phyloP scores from a whole-genome alignment of 1,140 invertebrate species.

The Nymphalis io region DNA sequence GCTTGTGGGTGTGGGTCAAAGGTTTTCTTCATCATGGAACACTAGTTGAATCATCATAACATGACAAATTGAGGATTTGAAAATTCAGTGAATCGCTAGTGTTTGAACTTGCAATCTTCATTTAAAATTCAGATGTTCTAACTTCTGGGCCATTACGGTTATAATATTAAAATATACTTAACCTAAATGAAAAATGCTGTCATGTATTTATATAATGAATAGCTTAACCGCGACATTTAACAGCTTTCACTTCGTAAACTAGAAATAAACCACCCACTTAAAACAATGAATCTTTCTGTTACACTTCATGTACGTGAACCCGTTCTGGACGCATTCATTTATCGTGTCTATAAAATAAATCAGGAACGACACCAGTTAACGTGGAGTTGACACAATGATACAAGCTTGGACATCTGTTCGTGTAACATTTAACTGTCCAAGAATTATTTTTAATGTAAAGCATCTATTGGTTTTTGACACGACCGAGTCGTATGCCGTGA shows the following conservation, averaged over 20 bases:
- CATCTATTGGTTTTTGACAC: too few species aligned
- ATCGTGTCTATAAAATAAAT: slow-evolving; percentile 7
- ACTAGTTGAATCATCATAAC: too few species aligned
- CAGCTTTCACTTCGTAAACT: slow-evolving; percentile 5
- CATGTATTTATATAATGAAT: background rate
- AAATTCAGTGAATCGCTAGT: too few species aligned
- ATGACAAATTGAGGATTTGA: too few species aligned
- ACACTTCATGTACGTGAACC: background rate
- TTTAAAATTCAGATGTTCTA: too few species aligned
- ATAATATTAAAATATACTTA: too few species aligned
- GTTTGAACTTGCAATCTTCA: too few species aligned
- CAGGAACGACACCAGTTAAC: background rate
- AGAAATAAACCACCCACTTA: slow-evolving; percentile 3
- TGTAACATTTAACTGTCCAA: background rate
- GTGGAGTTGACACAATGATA: background rate
- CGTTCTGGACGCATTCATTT: background rate
- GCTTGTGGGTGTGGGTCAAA: too few species aligned
- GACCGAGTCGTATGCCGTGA: too few species aligned
- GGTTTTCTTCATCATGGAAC: too few species aligned
- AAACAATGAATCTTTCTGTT: slow-evolving; percentile 9
- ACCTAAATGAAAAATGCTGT: too few species aligned
- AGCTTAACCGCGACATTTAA: background rate
- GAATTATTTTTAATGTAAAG: background rate
- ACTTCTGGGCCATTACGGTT: too few species aligned
- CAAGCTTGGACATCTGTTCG: background rate